phyloP scores from a whole-genome alignment of 2,113 vertebrate genomes.

The Anoplopoma fimbria region DNA sequence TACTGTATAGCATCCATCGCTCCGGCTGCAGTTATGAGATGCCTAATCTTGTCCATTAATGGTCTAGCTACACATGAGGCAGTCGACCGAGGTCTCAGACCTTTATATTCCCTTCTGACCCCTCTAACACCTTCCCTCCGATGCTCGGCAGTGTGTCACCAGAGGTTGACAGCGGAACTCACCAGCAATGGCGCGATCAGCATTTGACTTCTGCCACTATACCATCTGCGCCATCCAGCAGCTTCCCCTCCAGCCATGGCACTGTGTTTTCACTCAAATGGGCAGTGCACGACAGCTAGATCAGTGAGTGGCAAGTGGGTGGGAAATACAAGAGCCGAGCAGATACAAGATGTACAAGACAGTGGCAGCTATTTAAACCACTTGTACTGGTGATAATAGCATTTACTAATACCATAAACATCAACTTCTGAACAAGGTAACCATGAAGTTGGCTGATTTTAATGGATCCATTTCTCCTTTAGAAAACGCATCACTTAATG shows the following conservation, averaged over 20 bases:
- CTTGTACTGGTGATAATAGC: neutral
- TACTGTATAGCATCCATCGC: neutral
- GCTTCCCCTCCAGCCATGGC: constrained; percentile 41
- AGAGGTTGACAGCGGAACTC: constrained; percentile 54
- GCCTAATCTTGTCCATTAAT: constrained; percentile 33
- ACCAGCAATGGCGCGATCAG: constrained; percentile 22
- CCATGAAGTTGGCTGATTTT: neutral
- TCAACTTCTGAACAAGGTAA: neutral
- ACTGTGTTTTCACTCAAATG: constrained; percentile 18
- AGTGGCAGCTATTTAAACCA: neutral
- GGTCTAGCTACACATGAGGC: constrained; percentile 1
- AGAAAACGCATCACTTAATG: neutral
- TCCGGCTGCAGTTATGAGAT: neutral
- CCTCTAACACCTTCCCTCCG: constrained; percentile 11
- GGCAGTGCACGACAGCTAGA: constrained; percentile 3
- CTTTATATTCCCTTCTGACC: constrained; percentile 8
- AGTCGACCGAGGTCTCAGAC: constrained; percentile 36
- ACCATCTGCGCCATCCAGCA: constrained; percentile 62
- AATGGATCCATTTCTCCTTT: neutral
- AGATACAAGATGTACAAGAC: neutral
- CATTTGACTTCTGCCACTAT: constrained; percentile 58
- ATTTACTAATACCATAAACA: neutral
- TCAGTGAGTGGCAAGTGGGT: constrained; percentile 15
- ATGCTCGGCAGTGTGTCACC: constrained; percentile 24
- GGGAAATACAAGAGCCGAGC: neutral